Conservation (phyloP, 2,888 invertebrate species). For the Drosophila eohydei region DNA sequence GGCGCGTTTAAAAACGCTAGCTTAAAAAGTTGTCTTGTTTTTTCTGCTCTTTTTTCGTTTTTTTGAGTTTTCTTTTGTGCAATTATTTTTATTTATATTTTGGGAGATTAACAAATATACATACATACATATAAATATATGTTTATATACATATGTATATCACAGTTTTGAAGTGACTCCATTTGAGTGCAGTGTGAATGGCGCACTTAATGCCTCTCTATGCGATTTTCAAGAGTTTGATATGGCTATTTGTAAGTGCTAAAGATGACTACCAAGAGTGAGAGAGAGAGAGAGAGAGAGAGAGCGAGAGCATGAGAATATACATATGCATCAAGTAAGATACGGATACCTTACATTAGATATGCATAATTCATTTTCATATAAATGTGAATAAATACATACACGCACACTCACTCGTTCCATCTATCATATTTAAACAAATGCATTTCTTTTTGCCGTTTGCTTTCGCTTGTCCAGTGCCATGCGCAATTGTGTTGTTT, state of each 20-base stretch:
- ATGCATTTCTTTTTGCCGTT: not conserved
- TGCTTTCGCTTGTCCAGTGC: not conserved
- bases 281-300: not conserved
- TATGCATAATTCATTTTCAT: too few relatives aligned
- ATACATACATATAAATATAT: not conserved
- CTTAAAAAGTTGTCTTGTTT: slow-evolving; percentile 1
- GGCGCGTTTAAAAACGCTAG: slow-evolving; percentile 55
- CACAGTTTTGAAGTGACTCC: slow-evolving; percentile 7
- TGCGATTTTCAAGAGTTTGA: slow-evolving; percentile 5
- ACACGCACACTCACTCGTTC: not conserved
- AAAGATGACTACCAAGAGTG: not conserved
- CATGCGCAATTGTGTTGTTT: not conserved
- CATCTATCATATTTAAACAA: slow-evolving; percentile 1
- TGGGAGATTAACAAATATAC: not conserved
- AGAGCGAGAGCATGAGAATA: not conserved
- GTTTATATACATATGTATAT: not conserved
- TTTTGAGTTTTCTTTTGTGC: not conserved
- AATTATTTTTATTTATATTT: slow-evolving; percentile 5
- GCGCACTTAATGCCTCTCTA: slow-evolving; percentile 1
- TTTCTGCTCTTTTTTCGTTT: not conserved
- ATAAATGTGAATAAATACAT: not conserved
- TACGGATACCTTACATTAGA: too few relatives aligned
- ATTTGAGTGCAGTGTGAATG: slow-evolving; percentile 4
- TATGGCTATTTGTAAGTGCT: too few relatives aligned
- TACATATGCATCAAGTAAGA: not conserved